Evolutionary conservation across 2,113 vertebrate genomes (phyloP).

Genomic region (Bubo bubo): DNA sequence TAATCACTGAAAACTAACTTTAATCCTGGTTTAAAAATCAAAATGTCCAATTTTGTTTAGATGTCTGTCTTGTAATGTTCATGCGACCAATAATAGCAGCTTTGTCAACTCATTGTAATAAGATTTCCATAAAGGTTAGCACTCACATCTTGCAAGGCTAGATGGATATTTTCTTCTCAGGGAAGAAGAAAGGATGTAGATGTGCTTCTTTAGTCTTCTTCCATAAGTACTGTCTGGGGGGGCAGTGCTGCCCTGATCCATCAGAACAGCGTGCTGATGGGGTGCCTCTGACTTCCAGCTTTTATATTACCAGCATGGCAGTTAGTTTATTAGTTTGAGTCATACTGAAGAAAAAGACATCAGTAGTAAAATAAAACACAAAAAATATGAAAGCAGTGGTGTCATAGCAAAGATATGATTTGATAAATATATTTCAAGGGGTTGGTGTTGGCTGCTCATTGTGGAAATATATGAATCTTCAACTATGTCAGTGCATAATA

Average conservation of each 20-base stretch:
- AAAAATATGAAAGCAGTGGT: neutral
- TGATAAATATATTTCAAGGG: neutral
- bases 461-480: neutral
- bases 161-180: neutral
- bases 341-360: neutral
- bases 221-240: neutral
- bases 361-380: neutral
- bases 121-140: neutral
- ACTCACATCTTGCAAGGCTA: neutral
- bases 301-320: neutral
- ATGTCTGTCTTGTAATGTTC: accelerated
- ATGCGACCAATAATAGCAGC: neutral
- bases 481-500: neutral
- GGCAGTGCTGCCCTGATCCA: neutral
- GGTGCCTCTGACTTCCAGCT: neutral
- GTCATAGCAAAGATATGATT: neutral
- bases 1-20: neutral
- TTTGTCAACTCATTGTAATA: neutral
- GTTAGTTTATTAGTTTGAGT: neutral
- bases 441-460: neutral
- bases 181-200: neutral
- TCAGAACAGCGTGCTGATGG: neutral
- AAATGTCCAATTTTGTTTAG: neutral
- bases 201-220: neutral
- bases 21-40: neutral